Percentiles rank a stretch among this genome's conserved stretches.
Evolutionary conservation across 2,797 vertebrate genomes (phyloP).

Genomic region (Liparis tanakae): DNA sequence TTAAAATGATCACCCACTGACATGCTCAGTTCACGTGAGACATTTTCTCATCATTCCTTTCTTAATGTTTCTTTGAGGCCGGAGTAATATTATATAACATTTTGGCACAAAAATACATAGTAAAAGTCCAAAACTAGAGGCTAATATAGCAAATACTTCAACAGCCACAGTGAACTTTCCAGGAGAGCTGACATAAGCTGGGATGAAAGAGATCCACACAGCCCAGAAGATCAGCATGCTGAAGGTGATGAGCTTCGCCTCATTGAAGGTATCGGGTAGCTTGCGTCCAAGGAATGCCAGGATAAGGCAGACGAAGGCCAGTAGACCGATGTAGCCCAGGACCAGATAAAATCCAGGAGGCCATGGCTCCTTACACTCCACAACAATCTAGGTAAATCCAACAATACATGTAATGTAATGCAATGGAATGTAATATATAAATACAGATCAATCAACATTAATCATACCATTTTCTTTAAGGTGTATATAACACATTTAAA

Average conservation of each 20-base stretch:
- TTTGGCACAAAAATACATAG: constrained; percentile 83
- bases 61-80: constrained; percentile 79
- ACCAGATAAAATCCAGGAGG: constrained; percentile 81
- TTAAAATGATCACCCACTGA: background rate
- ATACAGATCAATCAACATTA: background rate
- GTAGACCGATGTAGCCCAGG: constrained; percentile 82
- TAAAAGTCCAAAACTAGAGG: constrained; percentile 82
- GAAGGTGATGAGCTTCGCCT: constrained; percentile 83
- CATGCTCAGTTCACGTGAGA: constrained; percentile 8
- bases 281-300: constrained; percentile 81
- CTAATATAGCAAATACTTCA: constrained; percentile 83
- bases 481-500: background rate
- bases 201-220: constrained; percentile 85
- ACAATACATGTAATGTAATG: too few relatives aligned
- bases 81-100: constrained; percentile 83
- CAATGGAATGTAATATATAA: too few relatives aligned
- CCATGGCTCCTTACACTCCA: constrained; percentile 83
- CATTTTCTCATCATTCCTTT: constrained; percentile 73
- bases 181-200: constrained; percentile 80
- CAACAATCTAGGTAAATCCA: constrained; percentile 63
- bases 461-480: background rate
- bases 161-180: constrained; percentile 83
- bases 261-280: constrained; percentile 83
- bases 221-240: constrained; percentile 85
- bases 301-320: constrained; percentile 79